Base-by-base conservation (phyloP, 2,797 vertebrate species). In the Pseudomugil gertrudae region DNA sequence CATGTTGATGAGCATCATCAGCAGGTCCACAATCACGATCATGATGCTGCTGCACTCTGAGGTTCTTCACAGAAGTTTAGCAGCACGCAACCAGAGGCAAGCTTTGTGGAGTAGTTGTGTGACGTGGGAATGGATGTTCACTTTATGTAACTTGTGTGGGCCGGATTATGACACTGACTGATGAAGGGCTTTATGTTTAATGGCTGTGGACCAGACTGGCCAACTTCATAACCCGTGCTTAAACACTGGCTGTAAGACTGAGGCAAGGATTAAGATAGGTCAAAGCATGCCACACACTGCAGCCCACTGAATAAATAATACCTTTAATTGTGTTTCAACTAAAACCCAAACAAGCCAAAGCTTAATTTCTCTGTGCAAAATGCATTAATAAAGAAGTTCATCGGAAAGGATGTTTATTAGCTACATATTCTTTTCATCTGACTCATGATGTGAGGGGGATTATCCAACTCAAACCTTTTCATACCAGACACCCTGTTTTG, bases 1-100 rank as follows among this genome's bases (percentile, higher is more conserved):
- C 0, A 93, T 65, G 43, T 90, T 66, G 5, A 91, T 65, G 53
- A 92, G 81, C 89, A 90, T 90, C 82, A 92, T 64, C 78, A 92
- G 23, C 70, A 93, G 76, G 74, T 93, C 92, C 57, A 91, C 76
- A 1, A 93, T 9, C 5, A 92, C 23, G 1, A 90, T 78, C 92
- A 92, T 92, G 74, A 23, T 75, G 79, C 50, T 13, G 0, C 7
- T 1, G 27, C 3, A n/a, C 36, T 6, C 5, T 45, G 4, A 26
- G 4, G 52, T 40, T 14, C 3, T 17, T 21, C 17, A 21, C 63
- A 15, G 33, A 55, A 53, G 10, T 29, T 33, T 3, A 24, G 9
- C 27, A 74, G 10, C 33, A 53, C 55, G 19, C 43, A 19, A 45
- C 47, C 57, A 60, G 60, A 55, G 36, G 43, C 27, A 29, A 60